A percentile compares a stretch with the other conserved stretches of the same genome.
phyloP scores from a whole-genome alignment of 2,113 vertebrate genomes.

The Brachypodius melanocephalos region DNA sequence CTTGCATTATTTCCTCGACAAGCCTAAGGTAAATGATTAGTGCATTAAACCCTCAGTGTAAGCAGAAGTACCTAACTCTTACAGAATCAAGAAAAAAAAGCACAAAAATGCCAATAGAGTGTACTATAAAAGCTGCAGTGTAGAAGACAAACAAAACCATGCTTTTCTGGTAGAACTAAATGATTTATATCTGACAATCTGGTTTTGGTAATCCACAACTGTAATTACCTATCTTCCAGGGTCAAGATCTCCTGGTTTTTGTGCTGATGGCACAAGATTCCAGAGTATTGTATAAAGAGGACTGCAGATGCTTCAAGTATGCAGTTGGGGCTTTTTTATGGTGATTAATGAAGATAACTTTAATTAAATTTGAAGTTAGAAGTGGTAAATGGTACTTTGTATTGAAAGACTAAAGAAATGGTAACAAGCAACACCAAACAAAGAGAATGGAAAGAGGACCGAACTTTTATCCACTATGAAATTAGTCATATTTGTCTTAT shows the following conservation, averaged over 20 bases:
- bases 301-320: neutral
- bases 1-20: neutral
- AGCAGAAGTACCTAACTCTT: neutral
- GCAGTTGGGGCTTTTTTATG: rapidly evolving
- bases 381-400: neutral
- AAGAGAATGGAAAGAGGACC: neutral
- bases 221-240: neutral
- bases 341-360: neutral
- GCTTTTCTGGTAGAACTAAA: neutral
- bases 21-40: neutral
- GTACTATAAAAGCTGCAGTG: neutral
- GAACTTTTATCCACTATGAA: neutral
- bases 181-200: neutral
- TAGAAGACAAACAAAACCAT: neutral
- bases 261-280: neutral
- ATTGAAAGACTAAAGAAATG: neutral
- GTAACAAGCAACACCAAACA: neutral
- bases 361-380: neutral
- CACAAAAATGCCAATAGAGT: neutral
- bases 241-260: neutral
- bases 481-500: neutral
- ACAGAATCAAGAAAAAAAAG: neutral
- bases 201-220: neutral
- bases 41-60: neutral
- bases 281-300: neutral